Evolutionary conservation across 2,113 vertebrate species (phyloP), one percentile per base, ranked within the genome.

Genomic region (Laticauda laticaudata): DNA sequence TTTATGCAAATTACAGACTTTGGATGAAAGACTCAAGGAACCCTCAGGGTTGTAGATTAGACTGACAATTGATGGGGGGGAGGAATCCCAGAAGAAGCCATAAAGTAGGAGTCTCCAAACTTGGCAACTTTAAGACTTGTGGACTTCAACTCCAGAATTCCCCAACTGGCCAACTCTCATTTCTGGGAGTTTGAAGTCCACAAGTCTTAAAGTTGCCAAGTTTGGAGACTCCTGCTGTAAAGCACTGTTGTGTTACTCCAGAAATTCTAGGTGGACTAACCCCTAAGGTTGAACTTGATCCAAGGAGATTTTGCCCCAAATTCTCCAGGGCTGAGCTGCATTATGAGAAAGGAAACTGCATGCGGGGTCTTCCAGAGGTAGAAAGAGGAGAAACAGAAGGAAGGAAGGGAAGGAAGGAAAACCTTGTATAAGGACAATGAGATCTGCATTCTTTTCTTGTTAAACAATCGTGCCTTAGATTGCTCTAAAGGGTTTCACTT

Each of bases 281-380:
- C 11, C 61, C 1, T n/a, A 69, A n/a, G 3, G 29, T 5, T 69
- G 61, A 69, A 11, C 61, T 69, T n/a, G 11, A n/a, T 69, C 29
- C 29, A 69, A 69, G 29, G 61, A 64, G 61, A 14, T 10, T n/a
- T 29, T 64, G 61, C 1, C 11, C 29, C n/a, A 64, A 64, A n/a
- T 64, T 64, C 61, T 64, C 61, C 61, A 64, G 29, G 61, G 26
- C 26, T 64, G 11, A 29, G 61, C 11, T 64, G 61, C 26, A 26
- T 29, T 29, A 3, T 12, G 26, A 5, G 61, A 12, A n/a, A 94
- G 95, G 88, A 94, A 96, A 87, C 4, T 90, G 88, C 95, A 95
- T 93, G 14, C 55, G 10, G 55, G 55, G 57, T 54, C 43, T 95
- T 95, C 92, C 88, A 10, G 45, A 88, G 96, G 86, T 18, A 0